Evolutionary conservation across 2,888 invertebrate species (phyloP), one percentile per base, ranked within the genome.

Genomic region (Zaprionus lineosus): DNA sequence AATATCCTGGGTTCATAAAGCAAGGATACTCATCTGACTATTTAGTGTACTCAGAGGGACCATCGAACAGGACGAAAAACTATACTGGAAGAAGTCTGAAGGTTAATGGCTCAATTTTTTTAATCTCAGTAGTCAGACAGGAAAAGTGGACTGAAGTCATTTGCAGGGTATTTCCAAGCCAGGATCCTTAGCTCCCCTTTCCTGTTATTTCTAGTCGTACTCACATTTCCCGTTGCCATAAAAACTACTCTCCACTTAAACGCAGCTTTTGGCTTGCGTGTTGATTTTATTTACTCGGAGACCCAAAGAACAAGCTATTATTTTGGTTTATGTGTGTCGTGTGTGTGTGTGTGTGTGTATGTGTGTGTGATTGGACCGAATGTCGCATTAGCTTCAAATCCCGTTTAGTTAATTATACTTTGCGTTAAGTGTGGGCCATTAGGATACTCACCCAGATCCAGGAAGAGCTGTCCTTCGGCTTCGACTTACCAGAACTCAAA

Each of bases 301-400:
- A n/a, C 40, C 33, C 36, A 21, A 40, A 16, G 18, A 34, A 18
- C 57, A 44, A 16, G 48, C 48, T 65, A 73, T 79, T 72, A 59
- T 73, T 75, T 83, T 69, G 36, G 64, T 12, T 24, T 24, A 24
- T 11, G n/a, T n/a, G n/a, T n/a, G 40, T 41, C 72, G 58, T 59
- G 55, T 68, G 12, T 40, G 53, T 60, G 21, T 46, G 5, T n/a
- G n/a, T 79, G 48, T 33, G 46, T 61, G 41, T 34, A 52, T 33
- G 11, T 39, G 6, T 26, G 53, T 56, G 31, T 64, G 55, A 79
- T 60, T 61, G 65, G 44, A 36, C 39, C 46, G 57, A 52, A 72
- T 66, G 39, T 41, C 47, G 31, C 53, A 62, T 53, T 57, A 51
- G 33, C 44, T 34, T 37, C 18, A 47, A 37, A 29, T 31, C 28